Percentiles rank a stretch among this genome's conserved stretches.
Conservation (phyloP, 2,797 vertebrate species). For the Gymnoscopelus braueri region DNA sequence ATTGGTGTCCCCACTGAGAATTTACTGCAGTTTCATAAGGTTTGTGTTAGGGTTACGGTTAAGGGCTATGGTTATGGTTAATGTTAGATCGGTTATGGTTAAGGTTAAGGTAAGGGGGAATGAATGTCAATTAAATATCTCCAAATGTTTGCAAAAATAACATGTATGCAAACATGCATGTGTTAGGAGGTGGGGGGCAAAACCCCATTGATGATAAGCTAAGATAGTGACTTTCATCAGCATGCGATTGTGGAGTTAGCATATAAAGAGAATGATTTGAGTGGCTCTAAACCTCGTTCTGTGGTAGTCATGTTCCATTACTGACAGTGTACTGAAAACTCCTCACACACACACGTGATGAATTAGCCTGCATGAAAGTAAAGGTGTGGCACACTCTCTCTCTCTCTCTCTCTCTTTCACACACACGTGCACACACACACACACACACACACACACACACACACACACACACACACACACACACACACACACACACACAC, state of each 20-base stretch:
- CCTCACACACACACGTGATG: conserved; percentile 14
- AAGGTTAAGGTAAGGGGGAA: too few relatives aligned
- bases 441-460: not conserved
- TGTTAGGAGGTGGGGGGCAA: too few relatives aligned
- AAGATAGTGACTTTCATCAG: not conserved
- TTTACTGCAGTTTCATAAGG: too few relatives aligned
- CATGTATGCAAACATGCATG: too few relatives aligned
- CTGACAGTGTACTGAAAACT: conserved; percentile 2
- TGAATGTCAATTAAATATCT: too few relatives aligned
- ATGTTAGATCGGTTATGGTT: too few relatives aligned
- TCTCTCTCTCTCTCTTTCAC: not conserved
- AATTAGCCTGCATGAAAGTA: conserved; percentile 5
- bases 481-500: not conserved
- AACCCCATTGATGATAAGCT: too few relatives aligned
- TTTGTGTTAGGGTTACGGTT: too few relatives aligned
- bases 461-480: conserved; percentile 1
- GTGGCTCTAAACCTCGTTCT: conserved; percentile 25
- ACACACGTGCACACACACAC: not conserved
- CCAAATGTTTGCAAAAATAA: too few relatives aligned
- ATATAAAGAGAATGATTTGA: conserved; percentile 32
- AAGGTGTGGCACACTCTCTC: not conserved
- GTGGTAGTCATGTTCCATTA: conserved; percentile 16
- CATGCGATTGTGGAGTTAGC: conserved; percentile 34
- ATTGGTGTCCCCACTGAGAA: too few relatives aligned
- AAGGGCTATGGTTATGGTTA: too few relatives aligned